Evolutionary conservation across 1,140 invertebrate genomes (phyloP).

Genomic region (Drepana arcuata): DNA sequence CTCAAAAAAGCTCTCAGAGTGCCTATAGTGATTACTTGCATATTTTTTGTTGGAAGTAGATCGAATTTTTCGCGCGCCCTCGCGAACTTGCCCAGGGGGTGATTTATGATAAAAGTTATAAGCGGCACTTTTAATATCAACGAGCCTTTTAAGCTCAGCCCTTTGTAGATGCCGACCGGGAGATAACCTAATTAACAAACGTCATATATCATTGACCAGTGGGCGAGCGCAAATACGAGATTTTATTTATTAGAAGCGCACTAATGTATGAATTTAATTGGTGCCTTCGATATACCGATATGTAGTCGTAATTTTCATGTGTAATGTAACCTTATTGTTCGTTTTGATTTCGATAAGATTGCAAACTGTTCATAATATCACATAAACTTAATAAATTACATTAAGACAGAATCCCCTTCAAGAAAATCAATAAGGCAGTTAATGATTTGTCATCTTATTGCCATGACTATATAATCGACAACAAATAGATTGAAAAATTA

Average conservation of each 20-base stretch:
- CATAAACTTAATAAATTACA: no score
- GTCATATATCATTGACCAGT: constrained; percentile 56
- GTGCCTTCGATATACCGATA: neutral
- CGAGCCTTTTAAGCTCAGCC: constrained; percentile 53
- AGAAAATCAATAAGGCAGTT: no score
- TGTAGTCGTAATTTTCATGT: constrained; percentile 1
- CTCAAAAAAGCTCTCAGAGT: constrained; percentile 64
- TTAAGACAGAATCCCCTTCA: no score
- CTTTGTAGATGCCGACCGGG: constrained; percentile 59
- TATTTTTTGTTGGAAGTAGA: constrained; percentile 63
- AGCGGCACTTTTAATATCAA: constrained; percentile 68
- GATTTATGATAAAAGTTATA: constrained; percentile 69
- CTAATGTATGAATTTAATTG: constrained; percentile 27
- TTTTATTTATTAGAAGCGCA: constrained; percentile 48
- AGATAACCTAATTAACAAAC: constrained; percentile 71
- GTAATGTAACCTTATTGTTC: no score
- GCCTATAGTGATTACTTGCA: constrained; percentile 67
- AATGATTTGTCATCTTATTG: no score
- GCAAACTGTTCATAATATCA: no score
- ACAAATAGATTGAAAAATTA: no score
- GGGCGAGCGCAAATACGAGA: constrained; percentile 51
- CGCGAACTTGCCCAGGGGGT: constrained; percentile 45
- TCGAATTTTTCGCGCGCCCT: constrained; percentile 53
- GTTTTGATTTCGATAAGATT: no score
- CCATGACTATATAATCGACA: no score